Conservation (phyloP, 2,888 invertebrate genomes). For the Stictocephala bisonia region DNA sequence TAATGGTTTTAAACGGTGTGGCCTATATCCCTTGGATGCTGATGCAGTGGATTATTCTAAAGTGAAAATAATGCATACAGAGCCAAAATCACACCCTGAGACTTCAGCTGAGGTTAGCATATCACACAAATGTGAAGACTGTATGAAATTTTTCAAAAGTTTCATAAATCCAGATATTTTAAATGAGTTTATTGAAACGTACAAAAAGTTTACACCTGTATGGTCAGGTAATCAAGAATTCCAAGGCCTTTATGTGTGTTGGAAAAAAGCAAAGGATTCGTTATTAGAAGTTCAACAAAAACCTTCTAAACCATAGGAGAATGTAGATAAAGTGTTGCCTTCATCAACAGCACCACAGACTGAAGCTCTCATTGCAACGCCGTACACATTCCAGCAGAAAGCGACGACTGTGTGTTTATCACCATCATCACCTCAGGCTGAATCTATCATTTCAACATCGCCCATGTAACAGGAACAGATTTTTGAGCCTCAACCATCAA, state of each 20-base stretch:
- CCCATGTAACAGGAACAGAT: not conserved
- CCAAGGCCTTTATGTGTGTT: not conserved
- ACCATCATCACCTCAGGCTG: not conserved
- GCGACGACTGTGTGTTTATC: not conserved
- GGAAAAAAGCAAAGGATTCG: conserved; percentile 18
- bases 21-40: not conserved
- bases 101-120: too few species aligned
- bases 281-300: not conserved
- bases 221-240: not conserved
- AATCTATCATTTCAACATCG: not conserved
- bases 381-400: not conserved
- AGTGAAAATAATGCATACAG: not conserved
- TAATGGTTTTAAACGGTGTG: not conserved
- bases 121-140: not conserved
- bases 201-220: conserved; percentile 7
- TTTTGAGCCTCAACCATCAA: not conserved
- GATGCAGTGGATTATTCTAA: conserved; percentile 17
- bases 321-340: not conserved
- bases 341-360: too few species aligned
- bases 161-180: not conserved
- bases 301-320: not conserved
- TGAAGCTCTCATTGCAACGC: not conserved
- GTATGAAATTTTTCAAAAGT: not conserved
- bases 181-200: conserved; percentile 1
- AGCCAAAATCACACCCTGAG: too few species aligned